Evolutionary conservation across 2,113 vertebrate species (phyloP).

Genomic region (Anser brachyrhynchus): DNA sequence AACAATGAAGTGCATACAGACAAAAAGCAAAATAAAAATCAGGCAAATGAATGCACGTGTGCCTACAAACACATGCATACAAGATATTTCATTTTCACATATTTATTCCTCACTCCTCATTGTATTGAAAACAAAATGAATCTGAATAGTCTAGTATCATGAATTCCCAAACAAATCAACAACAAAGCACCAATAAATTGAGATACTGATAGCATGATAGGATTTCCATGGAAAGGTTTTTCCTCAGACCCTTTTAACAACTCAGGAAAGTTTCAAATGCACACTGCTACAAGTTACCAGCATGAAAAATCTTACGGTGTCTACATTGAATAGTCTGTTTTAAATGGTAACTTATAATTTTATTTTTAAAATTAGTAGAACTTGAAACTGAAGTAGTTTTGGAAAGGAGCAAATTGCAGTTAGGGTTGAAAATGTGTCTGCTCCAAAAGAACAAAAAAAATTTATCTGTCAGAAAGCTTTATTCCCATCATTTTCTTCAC

Average conservation of each 20-base stretch:
- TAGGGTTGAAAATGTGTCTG: conserved; percentile 23
- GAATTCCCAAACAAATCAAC: not conserved
- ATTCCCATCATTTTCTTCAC: conserved; percentile 68
- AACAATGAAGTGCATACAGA: not conserved
- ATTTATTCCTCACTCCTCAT: not conserved
- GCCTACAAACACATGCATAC: not conserved
- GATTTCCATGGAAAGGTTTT: not conserved
- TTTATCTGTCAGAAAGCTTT: conserved; percentile 66
- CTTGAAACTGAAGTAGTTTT: conserved; percentile 43
- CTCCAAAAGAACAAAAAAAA: conserved; percentile 46
- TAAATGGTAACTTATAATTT: conserved; percentile 68
- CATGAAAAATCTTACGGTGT: conserved; percentile 37
- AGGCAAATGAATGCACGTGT: not conserved
- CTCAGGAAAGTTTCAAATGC: not conserved
- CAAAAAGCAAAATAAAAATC: not conserved
- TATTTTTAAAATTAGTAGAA: conserved; percentile 43
- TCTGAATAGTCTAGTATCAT: not conserved
- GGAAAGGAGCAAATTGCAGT: conserved; percentile 47
- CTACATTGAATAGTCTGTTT: conserved; percentile 45
- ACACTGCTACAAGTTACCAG: not conserved
- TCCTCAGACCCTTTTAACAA: not conserved
- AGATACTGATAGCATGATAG: not conserved
- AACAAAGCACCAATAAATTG: not conserved
- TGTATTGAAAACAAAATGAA: not conserved
- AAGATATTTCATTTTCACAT: not conserved